Percentiles rank a stretch among this genome's conserved stretches.
Evolutionary conservation across 2,888 invertebrate genomes (phyloP).

Genomic region (Hydrotaea diabolus): DNA sequence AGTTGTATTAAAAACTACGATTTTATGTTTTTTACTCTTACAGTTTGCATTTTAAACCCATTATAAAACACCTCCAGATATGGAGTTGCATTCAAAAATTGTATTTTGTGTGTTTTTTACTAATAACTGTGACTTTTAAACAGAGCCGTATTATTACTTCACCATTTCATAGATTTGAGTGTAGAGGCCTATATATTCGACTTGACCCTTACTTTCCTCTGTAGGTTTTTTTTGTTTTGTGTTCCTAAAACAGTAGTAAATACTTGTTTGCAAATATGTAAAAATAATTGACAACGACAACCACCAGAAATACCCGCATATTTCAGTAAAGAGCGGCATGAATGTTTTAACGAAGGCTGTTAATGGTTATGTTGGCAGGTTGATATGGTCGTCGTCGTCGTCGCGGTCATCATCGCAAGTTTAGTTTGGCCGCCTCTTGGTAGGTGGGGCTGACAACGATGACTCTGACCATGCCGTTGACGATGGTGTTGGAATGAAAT

Average conservation of each 20-base stretch:
- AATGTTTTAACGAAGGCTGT: slow-evolving; percentile 24
- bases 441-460: neutral
- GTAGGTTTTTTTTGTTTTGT: too few species aligned
- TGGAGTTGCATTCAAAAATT: too few species aligned
- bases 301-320: slow-evolving; percentile 2
- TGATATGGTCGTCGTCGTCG: neutral
- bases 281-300: slow-evolving; percentile 24
- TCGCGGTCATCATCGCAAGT: neutral
- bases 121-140: too few species aligned
- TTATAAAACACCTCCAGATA: too few species aligned
- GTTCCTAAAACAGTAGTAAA: neutral
- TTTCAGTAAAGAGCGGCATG: neutral
- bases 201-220: too few species aligned
- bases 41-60: too few species aligned
- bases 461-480: neutral
- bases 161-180: too few species aligned
- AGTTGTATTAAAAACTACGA: too few species aligned
- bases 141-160: too few species aligned
- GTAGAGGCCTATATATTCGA: too few species aligned
- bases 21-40: too few species aligned
- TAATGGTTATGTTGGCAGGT: slow-evolving; percentile 20
- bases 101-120: too few species aligned
- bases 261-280: slow-evolving; percentile 11
- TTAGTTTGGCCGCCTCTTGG: neutral
- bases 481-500: neutral